These are phyloP conservation scores for Coregonus suidteri DNA, from an alignment of 2,797 vertebrate genomes.

Conservation along the genomic window DNA sequence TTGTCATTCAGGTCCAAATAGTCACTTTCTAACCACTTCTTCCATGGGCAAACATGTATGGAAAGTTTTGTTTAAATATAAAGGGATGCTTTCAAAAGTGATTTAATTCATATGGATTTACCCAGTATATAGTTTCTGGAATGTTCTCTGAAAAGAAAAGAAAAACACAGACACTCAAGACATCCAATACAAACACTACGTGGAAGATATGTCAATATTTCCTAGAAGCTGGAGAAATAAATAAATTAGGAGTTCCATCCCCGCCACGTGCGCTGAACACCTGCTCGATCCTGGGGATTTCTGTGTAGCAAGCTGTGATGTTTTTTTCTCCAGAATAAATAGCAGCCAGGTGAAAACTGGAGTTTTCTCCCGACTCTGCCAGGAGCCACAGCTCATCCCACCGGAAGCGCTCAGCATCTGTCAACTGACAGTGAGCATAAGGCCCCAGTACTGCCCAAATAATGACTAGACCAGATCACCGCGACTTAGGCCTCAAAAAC, in stretches of 20 bases:
- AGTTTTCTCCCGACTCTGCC: constrained; percentile 49
- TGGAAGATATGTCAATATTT: constrained; percentile 59
- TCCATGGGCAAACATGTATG: no score
- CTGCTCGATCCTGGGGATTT: constrained; percentile 54
- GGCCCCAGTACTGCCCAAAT: constrained; percentile 47
- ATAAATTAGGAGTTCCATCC: constrained; percentile 52
- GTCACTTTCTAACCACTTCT: no score
- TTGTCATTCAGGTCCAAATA: no score
- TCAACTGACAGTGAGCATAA: constrained; percentile 54
- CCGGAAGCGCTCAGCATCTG: constrained; percentile 63
- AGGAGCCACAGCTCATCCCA: constrained; percentile 53
- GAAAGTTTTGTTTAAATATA: no score
- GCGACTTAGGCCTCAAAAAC: constrained; percentile 48
- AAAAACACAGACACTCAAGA: constrained; percentile 12
- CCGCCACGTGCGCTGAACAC: constrained; percentile 54
- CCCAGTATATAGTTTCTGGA: background rate
- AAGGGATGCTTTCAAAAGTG: no score
- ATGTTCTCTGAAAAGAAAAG: constrained; percentile 18
- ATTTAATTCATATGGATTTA: no score
- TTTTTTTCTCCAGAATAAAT: constrained; percentile 66
- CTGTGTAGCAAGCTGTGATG: constrained; percentile 62
- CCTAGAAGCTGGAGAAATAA: constrained; percentile 50
- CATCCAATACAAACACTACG: constrained; percentile 29
- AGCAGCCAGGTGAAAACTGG: constrained; percentile 59
- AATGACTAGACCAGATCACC: constrained; percentile 52